Base-by-base conservation (phyloP, 2,888 invertebrate species). In the Eristalis intricaria region DNA sequence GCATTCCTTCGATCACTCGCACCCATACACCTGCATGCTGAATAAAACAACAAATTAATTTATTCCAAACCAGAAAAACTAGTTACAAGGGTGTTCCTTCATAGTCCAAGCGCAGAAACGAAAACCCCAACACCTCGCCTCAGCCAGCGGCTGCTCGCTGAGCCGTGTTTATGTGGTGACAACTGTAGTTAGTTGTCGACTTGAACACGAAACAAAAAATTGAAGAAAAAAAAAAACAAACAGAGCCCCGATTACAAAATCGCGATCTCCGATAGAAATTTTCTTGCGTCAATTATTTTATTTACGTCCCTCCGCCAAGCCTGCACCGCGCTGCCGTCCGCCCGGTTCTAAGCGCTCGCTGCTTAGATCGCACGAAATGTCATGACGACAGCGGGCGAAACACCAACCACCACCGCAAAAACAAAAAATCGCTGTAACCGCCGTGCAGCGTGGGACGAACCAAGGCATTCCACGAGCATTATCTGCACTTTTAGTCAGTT, bases 21-120 rank as follows among this genome's bases (percentile, higher is more conserved):
- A 65, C 38, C 50, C 19, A 19, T 19, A 68, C 29, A 50, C 50
- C 70, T 82, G 68, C 50, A 50, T 50, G 50, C n/a, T 7, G 43
- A 7, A n/a, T 4, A 69, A 70, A 32, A 66, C 68, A 32, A 40
- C 22, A 19, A 73, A 60, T 64, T 80, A 87, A 87, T 87, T 84
- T 84, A 87, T 87, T 87, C 76, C 60, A 87, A 87, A 87, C 87
- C 84, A 87, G 87, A 87, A 87, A 84, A 87, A 87, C 87, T 79
- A 60, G 87, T 87, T 84, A 84, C 84, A 87, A 87, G 87, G 87
- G 87, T 80, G 87, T 87, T 87, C 87, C 87, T 80, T 84, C 76
- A 71, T 82, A 86, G 83, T 78, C 71, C 70, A 40, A 40, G 22
- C 35, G 19, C n/a, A 32, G 64, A n/a, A 29, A 38, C 38, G 38